Evolutionary conservation across 2,888 invertebrate species (phyloP).

Genomic region (Drosophila niveifrons): DNA sequence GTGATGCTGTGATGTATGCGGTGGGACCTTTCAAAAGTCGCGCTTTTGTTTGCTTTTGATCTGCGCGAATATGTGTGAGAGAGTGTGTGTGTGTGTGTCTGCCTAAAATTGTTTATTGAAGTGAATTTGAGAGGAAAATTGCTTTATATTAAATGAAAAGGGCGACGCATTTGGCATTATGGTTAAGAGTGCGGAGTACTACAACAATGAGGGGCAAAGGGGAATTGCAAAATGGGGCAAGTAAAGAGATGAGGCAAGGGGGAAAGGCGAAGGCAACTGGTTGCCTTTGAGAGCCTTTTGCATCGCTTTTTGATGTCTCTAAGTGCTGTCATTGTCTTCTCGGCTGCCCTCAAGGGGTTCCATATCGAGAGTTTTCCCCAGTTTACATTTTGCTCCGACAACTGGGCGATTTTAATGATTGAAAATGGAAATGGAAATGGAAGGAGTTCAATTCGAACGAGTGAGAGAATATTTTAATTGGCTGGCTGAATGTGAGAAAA

Average conservation of each 20-base stretch:
- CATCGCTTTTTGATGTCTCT: conserved; percentile 68
- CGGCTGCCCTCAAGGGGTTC: conserved; percentile 58
- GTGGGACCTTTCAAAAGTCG: conserved; percentile 52
- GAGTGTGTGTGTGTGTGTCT: conserved; percentile 31
- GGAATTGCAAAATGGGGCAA: background rate
- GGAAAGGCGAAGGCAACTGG: conserved; percentile 25
- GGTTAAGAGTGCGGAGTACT: conserved; percentile 20
- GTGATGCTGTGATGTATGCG: conserved; percentile 23
- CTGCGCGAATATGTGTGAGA: conserved; percentile 22
- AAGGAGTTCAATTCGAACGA: background rate
- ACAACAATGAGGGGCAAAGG: background rate
- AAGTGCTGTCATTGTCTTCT: conserved; percentile 73
- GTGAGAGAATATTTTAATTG: conserved; percentile 31
- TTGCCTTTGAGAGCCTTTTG: conserved; percentile 42
- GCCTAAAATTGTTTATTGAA: conserved; percentile 75
- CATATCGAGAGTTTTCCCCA: conserved; percentile 22
- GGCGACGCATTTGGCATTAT: conserved; percentile 60
- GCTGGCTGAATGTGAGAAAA: conserved; percentile 4
- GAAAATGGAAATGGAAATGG: conserved; percentile 1
- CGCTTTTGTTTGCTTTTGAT: conserved; percentile 61
- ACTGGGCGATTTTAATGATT: conserved; percentile 39
- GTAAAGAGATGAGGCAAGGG: background rate
- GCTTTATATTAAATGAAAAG: conserved; percentile 77
- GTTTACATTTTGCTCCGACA: conserved; percentile 18
- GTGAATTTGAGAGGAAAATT: conserved; percentile 79